These are phyloP conservation scores for Nomada fabriciana DNA, from an alignment of 2,888 invertebrate genomes.

Conservation along the genomic window DNA sequence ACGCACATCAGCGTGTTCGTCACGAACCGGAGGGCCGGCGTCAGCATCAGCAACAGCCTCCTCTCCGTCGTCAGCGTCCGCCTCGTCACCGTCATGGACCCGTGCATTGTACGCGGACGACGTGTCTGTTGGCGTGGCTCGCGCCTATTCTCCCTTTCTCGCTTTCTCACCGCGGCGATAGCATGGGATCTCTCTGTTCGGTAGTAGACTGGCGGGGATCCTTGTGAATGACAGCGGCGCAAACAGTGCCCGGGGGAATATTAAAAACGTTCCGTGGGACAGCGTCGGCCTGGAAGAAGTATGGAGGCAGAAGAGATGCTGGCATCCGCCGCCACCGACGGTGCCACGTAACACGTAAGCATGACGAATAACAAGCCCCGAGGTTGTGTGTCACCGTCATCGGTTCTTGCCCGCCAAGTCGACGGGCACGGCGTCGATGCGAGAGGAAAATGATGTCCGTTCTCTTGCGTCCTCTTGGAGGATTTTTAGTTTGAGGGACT, in stretches of 20 bases:
- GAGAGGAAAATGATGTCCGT: neutral
- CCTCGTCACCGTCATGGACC: constrained; percentile 62
- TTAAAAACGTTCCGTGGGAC: constrained; percentile 79
- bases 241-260: constrained; percentile 80
- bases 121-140: constrained; percentile 49
- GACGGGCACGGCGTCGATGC: neutral
- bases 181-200: neutral
- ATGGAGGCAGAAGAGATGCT: constrained; percentile 61
- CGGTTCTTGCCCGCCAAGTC: constrained; percentile 30
- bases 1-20: constrained; percentile 45
- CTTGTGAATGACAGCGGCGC: constrained; percentile 77
- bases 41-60: constrained; percentile 52
- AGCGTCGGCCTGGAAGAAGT: constrained; percentile 59
- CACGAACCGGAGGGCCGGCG: constrained; percentile 29
- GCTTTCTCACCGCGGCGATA: neutral
- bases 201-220: constrained; percentile 39
- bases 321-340: constrained; percentile 56
- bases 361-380: constrained; percentile 72
- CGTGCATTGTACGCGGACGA: constrained; percentile 68
- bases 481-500: neutral
- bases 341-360: constrained; percentile 67
- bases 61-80: constrained; percentile 37
- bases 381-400: constrained; percentile 75
- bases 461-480: neutral
- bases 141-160: constrained; percentile 21